Percentiles rank a stretch among this genome's conserved stretches.
Evolutionary conservation across 2,113 vertebrate genomes (phyloP).

Genomic region (Drymodes brunneopygia): DNA sequence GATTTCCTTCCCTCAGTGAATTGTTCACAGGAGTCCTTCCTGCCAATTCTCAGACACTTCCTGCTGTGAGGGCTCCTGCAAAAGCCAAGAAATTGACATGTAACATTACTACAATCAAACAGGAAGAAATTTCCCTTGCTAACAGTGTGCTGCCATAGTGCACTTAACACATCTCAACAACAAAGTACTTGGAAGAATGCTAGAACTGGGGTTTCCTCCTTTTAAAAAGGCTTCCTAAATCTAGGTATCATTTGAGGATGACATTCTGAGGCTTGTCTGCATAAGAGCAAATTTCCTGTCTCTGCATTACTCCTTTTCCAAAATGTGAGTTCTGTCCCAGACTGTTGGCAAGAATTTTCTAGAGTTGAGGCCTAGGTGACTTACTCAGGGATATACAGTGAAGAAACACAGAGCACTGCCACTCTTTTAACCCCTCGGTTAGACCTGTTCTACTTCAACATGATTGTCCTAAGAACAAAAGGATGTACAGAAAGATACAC

Average conservation of each 20-base stretch:
- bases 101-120: background rate
- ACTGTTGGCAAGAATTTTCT: background rate
- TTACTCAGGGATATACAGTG: background rate
- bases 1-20: background rate
- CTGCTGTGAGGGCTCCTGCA: accelerated
- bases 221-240: background rate
- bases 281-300: background rate
- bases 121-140: background rate
- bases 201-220: accelerated
- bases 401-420: background rate
- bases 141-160: background rate
- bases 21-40: background rate
- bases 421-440: background rate
- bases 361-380: background rate
- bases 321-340: background rate
- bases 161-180: background rate
- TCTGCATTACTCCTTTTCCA: background rate
- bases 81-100: background rate
- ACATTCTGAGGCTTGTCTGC: background rate
- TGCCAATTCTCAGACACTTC: background rate
- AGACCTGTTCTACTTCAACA: background rate
- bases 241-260: background rate
- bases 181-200: background rate
- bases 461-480: background rate
- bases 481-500: background rate